phyloP scores from a whole-genome alignment of 1,140 invertebrate species.

The Temnothorax longispinosus region DNA sequence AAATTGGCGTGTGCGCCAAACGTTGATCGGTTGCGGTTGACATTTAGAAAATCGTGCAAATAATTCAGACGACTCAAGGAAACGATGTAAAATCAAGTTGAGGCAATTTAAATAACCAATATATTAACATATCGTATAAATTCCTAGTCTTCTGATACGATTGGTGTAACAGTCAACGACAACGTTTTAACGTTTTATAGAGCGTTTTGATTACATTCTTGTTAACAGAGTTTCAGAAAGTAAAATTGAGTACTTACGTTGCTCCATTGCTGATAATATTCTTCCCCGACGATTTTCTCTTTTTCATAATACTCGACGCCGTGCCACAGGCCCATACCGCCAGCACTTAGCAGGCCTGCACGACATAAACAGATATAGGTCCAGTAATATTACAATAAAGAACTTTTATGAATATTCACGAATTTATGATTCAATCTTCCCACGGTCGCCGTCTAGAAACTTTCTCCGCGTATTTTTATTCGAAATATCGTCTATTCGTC shows the following conservation, averaged over 20 bases:
- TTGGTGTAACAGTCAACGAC: background rate
- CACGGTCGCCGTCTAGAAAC: background rate
- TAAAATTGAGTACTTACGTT: conserved; percentile 88
- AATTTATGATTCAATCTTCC: background rate
- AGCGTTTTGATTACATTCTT: background rate
- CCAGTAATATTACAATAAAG: background rate
- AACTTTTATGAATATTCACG: background rate
- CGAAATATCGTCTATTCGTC: too few species aligned
- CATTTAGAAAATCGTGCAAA: background rate
- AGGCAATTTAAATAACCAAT: background rate
- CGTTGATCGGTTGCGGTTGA: background rate
- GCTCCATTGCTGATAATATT: conserved; percentile 96
- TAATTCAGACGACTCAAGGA: background rate
- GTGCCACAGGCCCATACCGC: conserved; percentile 97
- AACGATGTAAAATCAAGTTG: too few species aligned
- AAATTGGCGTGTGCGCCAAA: background rate
- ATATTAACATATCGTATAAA: background rate
- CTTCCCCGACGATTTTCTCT: conserved; percentile 95
- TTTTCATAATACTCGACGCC: conserved; percentile 98
- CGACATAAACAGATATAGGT: conserved; percentile 25
- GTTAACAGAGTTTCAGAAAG: background rate
- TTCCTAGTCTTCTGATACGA: background rate
- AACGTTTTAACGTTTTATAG: background rate
- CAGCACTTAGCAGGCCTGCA: conserved; percentile 93
- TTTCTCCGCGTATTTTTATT: too few species aligned